phyloP scores from a whole-genome alignment of 2,888 invertebrate genomes.

The Orgyia antiqua region DNA sequence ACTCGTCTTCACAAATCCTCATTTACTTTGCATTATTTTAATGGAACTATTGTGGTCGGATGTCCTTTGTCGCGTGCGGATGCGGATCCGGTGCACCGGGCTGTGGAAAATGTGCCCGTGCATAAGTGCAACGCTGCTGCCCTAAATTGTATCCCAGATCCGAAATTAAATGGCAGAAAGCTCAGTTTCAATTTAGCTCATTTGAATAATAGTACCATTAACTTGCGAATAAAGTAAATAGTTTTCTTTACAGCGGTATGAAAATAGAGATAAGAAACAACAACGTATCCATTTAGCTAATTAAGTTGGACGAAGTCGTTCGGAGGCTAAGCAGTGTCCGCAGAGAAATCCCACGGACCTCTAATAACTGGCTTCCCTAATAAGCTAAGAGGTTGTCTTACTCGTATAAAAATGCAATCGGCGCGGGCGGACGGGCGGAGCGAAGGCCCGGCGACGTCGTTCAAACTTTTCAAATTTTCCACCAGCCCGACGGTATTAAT shows the following conservation, averaged over 20 bases:
- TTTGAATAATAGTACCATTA: conserved; percentile 37
- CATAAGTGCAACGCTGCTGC: conserved; percentile 63
- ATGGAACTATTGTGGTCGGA: conserved; percentile 75
- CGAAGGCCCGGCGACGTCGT: conserved; percentile 59
- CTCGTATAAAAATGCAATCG: conserved; percentile 73
- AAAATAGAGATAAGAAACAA: conserved; percentile 40
- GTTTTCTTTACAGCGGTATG: too few species aligned
- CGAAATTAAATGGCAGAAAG: conserved; percentile 52
- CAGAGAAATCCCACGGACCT: conserved; percentile 61
- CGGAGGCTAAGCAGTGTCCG: conserved; percentile 47
- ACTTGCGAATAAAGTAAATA: conserved; percentile 30
- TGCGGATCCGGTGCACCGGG: conserved; percentile 55
- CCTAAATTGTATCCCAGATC: conserved; percentile 53
- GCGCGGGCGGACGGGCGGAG: conserved; percentile 26
- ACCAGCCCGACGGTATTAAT: conserved; percentile 63
- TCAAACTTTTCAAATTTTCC: conserved; percentile 76
- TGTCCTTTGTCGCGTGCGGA: conserved; percentile 71
- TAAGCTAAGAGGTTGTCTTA: conserved; percentile 73
- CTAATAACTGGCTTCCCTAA: conserved; percentile 70
- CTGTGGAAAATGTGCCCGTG: conserved; percentile 66
- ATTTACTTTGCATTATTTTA: conserved; percentile 79
- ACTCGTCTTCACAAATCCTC: conserved; percentile 74
- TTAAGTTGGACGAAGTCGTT: conserved; percentile 61
- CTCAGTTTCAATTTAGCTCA: conserved; percentile 50
- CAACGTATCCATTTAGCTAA: conserved; percentile 68